phyloP scores from a whole-genome alignment of 2,888 invertebrate genomes.

The Branchinecta sandiegonensis region DNA sequence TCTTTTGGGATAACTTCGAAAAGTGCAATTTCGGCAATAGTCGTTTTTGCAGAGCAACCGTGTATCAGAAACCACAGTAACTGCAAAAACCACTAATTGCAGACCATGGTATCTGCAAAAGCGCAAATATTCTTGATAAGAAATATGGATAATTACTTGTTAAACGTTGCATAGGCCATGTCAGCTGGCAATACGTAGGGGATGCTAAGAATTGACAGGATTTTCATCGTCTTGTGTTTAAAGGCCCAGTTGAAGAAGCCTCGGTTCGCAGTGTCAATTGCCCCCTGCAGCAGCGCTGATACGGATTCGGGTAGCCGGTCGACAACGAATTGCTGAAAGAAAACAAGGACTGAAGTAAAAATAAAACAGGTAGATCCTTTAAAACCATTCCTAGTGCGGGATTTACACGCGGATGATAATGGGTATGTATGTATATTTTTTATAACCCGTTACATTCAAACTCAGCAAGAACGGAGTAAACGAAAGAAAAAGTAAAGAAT shows the following conservation, averaged over 20 bases:
- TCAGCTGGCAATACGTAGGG: slow-evolving; percentile 80
- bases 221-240: slow-evolving; percentile 62
- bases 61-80: no score
- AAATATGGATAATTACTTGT: slow-evolving; percentile 52
- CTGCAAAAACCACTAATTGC: no score
- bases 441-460: no score
- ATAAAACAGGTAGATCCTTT: not conserved
- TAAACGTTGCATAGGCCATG: slow-evolving; percentile 66
- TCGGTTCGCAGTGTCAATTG: slow-evolving; percentile 79
- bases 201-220: slow-evolving; percentile 60
- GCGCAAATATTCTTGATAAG: no score
- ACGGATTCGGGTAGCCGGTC: slow-evolving; percentile 82
- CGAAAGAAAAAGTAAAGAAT: no score
- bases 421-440: not conserved
- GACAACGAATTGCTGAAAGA: slow-evolving; percentile 59
- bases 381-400: not conserved
- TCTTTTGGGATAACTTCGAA: no score
- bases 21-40: no score
- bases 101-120: no score
- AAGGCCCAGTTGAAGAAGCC: slow-evolving; percentile 82
- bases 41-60: no score
- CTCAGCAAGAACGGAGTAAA: no score
- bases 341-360: slow-evolving; percentile 22
- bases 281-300: slow-evolving; percentile 76
- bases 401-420: not conserved